phyloP scores from a whole-genome alignment of 2,113 vertebrate genomes.

The Neodon shergylaensis region DNA sequence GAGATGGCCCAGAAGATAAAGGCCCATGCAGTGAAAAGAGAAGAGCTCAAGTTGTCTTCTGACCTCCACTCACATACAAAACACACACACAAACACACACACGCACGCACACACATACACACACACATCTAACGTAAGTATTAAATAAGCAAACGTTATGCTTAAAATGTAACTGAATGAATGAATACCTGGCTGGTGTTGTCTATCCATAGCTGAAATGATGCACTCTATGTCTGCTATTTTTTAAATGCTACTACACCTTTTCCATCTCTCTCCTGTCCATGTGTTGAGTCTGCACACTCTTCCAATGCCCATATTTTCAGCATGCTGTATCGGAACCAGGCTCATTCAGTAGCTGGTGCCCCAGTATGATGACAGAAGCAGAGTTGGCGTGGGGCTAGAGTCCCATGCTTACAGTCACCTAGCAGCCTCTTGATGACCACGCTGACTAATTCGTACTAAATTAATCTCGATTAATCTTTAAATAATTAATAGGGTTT shows the following conservation, averaged over 20 bases:
- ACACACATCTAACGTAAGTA: background rate
- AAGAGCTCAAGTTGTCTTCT: background rate
- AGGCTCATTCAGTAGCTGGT: too few species aligned
- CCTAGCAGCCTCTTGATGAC: too few species aligned
- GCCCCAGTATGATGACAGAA: too few species aligned
- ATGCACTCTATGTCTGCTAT: background rate
- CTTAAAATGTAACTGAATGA: background rate
- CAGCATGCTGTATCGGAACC: background rate
- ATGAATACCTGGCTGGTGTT: background rate
- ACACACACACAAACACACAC: too few species aligned
- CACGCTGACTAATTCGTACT: too few species aligned
- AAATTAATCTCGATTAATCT: too few species aligned
- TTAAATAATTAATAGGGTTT: too few species aligned
- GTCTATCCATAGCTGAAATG: background rate
- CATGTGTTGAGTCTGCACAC: too few species aligned
- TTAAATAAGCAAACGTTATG: background rate
- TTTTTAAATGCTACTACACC: background rate
- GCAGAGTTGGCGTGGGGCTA: too few species aligned
- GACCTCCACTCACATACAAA: background rate
- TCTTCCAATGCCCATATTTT: background rate
- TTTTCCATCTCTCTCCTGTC: background rate
- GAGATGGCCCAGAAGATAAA: background rate
- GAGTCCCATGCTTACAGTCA: background rate
- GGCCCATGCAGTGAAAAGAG: background rate
- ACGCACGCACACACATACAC: too few species aligned